Conservation (phyloP, 2,797 vertebrate species). For the Urophycis tenuis region DNA sequence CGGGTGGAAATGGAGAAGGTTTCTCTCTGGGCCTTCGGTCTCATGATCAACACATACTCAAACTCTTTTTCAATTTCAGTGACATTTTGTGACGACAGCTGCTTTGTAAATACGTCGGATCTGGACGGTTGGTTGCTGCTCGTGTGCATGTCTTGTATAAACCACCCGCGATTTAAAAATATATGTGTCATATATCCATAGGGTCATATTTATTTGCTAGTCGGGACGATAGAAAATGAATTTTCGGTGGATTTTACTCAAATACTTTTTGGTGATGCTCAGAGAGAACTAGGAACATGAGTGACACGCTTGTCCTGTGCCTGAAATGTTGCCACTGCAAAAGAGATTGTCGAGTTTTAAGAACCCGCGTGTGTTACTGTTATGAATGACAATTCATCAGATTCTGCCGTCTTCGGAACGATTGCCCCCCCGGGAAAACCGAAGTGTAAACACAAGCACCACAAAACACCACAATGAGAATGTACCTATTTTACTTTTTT, state of each 20-base stretch:
- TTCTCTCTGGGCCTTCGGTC: not conserved
- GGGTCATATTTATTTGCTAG: not conserved
- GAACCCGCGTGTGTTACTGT: not conserved
- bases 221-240: not conserved
- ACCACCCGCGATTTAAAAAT: not conserved
- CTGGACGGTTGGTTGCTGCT: not conserved
- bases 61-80: no score
- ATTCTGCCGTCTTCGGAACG: not conserved
- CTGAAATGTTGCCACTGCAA: not conserved
- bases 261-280: not conserved
- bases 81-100: not conserved
- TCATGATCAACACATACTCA: not conserved
- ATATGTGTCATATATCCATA: not conserved
- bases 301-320: not conserved
- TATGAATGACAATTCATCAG: not conserved
- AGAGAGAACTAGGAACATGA: not conserved
- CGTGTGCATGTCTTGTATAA: not conserved
- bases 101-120: not conserved
- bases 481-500: conserved; percentile 2
- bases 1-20: not conserved
- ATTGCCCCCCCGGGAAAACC: not conserved
- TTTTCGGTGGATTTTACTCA: not conserved
- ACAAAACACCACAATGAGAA: not conserved
- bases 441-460: not conserved
- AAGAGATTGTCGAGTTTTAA: not conserved